Base-by-base conservation (phyloP, 1,140 invertebrate genomes). In the Mactra quadrangularis region DNA sequence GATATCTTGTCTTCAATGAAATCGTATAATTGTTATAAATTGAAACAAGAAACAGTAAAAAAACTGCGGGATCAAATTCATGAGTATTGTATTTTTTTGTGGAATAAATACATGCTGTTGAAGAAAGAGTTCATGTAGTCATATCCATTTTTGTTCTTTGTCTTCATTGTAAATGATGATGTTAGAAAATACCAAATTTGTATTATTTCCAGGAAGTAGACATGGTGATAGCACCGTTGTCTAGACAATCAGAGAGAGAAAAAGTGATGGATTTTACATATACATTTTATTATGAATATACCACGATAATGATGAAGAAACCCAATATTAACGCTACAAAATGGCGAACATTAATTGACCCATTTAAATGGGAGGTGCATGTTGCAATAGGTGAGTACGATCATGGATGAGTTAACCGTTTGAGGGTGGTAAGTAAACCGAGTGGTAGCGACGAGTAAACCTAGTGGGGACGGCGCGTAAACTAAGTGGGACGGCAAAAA, bases 271-370 rank as follows among this genome's bases (percentile, higher is more conserved):
- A 90, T 57, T 89, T 88, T 53, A 86, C 97, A 15, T 81, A 83
- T 7, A 96, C 97, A 0, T 97, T 97, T 0, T 98, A 97, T 91
- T 98, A 97, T 89, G 97, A 98, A 89, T 96, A 97, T 0, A 72
- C 83, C 0, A 97, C 97, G 59, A 96, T 98, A 78, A 35, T 89
- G 25, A 55, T 85, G 22, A 86, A 84, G 38, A 86, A 77, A 29
- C 88, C 87, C 7, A 85, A 89, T 70, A 70, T 83, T 13, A 72
- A 72, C 19, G 50, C 55, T 22, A 71, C 62, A 45, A 88, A 89
- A 76, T 87, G 88, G 88, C 45, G 66, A 33, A 87, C 86, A 1
- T 78, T 87, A 27, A 60, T 88, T 0, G 81, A 86, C n/a, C 87
- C 87, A 19, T 86, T 90, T 38, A 74, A 86, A 22, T 85, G 85